Evolutionary conservation across 2,113 vertebrate species (phyloP), one percentile per base, ranked within the genome.

Genomic region (Thryonomys swinderianus): DNA sequence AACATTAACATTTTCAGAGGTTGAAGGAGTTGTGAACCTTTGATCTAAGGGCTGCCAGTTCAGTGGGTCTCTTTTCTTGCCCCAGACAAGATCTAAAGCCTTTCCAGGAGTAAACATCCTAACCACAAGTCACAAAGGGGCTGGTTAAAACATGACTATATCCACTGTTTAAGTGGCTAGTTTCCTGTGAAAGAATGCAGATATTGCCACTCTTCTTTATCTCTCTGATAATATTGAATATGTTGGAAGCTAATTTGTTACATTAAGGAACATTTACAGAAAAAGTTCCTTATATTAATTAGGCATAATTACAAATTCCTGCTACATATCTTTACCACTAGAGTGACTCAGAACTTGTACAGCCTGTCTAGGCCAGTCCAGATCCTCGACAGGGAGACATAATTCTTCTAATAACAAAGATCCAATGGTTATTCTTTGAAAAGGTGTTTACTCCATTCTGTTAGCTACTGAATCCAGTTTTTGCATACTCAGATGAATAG

Each of bases 401-500:
- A 18, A 40, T 92, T 69, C 25, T 80, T 92, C 93, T 48, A 83
- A 76, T 37, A 91, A 82, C 73, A 83, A 79, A 45, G 66, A 27
- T 89, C 79, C 85, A 81, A 3, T 37, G 84, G 51, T 67, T 25
- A 40, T 45, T 59, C 84, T 96, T 90, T 83, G 89, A 90, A 90
- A 95, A 92, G 64, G 64, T 85, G 66, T 71, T 74, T 87, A 62
- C 87, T 95, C 76, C 93, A 88, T 62, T 93, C 64, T 86, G 89
- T 78, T 94, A 40, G 71, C 66, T 90, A 71, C 5, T 79, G 78
- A 85, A 74, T 61, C n/a, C 37, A 96, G 30, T 74, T 86, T 96
- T 96, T 97, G 96, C 91, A 97, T 96, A 96, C 42, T 53, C 88
- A 16, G 55, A 79, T 80, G 71, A 37, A 53, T 67, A 76, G 37